Conservation (phyloP, 2,797 vertebrate species). For the Cephalopachus bancanus region DNA sequence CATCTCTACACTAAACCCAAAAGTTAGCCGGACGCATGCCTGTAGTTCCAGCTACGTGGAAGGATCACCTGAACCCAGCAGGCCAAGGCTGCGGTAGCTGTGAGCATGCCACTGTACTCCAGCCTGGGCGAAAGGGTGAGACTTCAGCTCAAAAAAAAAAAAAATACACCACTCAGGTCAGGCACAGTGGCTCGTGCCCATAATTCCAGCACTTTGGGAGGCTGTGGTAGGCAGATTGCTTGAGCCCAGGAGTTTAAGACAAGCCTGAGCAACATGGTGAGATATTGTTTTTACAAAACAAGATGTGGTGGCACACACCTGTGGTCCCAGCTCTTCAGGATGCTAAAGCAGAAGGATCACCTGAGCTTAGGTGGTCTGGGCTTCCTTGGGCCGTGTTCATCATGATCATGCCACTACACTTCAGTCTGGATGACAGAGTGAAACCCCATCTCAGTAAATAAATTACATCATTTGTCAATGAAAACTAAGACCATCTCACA, state of each 20-base stretch:
- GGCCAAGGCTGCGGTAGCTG: too few species aligned
- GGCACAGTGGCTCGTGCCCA: rapidly evolving
- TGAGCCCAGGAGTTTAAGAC: neutral
- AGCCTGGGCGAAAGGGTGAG: too few species aligned
- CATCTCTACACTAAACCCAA: too few species aligned
- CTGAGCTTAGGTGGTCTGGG: neutral
- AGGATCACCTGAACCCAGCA: too few species aligned
- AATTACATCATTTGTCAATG: neutral
- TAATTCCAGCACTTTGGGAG: neutral
- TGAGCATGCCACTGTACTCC: too few species aligned
- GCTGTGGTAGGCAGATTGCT: neutral
- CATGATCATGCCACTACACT: rapidly evolving
- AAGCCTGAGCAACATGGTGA: neutral
- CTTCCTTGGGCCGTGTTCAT: too few species aligned
- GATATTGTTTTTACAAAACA: neutral
- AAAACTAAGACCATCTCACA: neutral
- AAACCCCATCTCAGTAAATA: neutral
- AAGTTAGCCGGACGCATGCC: too few species aligned
- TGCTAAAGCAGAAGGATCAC: neutral
- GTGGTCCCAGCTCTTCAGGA: neutral
- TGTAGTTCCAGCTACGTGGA: too few species aligned
- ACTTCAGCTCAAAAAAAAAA: too few species aligned
- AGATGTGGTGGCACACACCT: rapidly evolving
- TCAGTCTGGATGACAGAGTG: neutral
- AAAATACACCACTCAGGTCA: neutral